phyloP scores from a whole-genome alignment of 2,888 invertebrate genomes.

The Anticlea derivata region DNA sequence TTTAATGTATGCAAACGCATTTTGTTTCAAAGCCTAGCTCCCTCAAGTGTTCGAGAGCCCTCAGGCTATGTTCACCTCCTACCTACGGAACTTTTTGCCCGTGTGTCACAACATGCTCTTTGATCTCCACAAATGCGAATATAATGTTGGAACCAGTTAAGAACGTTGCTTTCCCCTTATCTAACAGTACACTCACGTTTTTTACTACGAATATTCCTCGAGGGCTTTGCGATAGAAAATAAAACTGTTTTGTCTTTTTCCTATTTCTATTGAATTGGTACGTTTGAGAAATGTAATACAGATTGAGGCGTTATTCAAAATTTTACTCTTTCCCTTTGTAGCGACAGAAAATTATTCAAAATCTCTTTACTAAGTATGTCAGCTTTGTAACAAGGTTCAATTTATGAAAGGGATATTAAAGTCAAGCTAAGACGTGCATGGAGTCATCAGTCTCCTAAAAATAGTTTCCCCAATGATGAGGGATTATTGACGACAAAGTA shows the following conservation, averaged over 20 bases:
- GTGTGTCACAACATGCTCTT: slow-evolving; percentile 78
- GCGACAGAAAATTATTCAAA: slow-evolving; percentile 12
- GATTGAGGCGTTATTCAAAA: slow-evolving; percentile 49
- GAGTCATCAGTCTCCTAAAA: slow-evolving; percentile 72
- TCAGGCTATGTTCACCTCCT: slow-evolving; percentile 66
- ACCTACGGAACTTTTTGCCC: slow-evolving; percentile 68
- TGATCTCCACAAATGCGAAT: slow-evolving; percentile 82
- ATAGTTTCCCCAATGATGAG: slow-evolving; percentile 74
- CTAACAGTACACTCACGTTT: slow-evolving; percentile 55
- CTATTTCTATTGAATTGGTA: slow-evolving; percentile 64
- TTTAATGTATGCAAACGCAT: slow-evolving; percentile 85
- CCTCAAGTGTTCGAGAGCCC: slow-evolving; percentile 75
- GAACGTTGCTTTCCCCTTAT: slow-evolving; percentile 67
- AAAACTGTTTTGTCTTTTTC: slow-evolving; percentile 63
- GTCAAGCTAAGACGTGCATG: slow-evolving; percentile 68
- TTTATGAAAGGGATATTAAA: slow-evolving; percentile 72
- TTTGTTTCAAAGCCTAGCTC: slow-evolving; percentile 82
- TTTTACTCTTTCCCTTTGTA: slow-evolving; percentile 1
- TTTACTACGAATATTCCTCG: slow-evolving; percentile 58
- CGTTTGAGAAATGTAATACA: slow-evolving; percentile 59
- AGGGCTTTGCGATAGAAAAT: slow-evolving; percentile 62
- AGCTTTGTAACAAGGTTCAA: slow-evolving; percentile 55
- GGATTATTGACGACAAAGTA: slow-evolving; percentile 77
- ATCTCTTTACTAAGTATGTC: slow-evolving; percentile 46
- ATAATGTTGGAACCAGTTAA: slow-evolving; percentile 78